phyloP scores from a whole-genome alignment of 2,797 vertebrate species.

The Trematomus bernacchii region DNA sequence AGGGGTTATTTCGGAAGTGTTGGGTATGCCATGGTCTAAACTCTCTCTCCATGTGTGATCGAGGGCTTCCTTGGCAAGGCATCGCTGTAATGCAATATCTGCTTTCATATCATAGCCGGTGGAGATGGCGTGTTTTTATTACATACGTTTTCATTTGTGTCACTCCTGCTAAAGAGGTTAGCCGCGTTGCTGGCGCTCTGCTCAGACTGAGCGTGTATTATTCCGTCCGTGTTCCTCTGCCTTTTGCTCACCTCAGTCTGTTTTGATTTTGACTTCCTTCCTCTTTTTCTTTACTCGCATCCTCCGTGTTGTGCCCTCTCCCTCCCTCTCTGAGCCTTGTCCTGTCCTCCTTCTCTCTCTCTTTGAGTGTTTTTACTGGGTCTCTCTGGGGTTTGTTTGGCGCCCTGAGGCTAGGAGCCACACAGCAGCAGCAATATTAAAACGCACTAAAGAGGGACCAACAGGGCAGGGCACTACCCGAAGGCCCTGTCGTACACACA shows the following conservation, averaged over 20 bases:
- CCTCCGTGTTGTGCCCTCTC: conserved; percentile 6
- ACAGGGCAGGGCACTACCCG: conserved; percentile 60
- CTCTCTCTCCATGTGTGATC: conserved; percentile 33
- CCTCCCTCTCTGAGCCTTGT: conserved; percentile 18
- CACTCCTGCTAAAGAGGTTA: conserved; percentile 75
- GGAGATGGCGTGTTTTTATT: conserved; percentile 73
- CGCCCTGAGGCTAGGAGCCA: conserved; percentile 71
- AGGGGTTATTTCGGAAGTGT: conserved; percentile 50
- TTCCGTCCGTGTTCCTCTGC: conserved; percentile 8
- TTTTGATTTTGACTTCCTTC: conserved; percentile 3
- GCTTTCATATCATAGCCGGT: conserved; percentile 66
- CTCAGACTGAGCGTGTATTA: conserved; percentile 3
- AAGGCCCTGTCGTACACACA: conserved; percentile 50
- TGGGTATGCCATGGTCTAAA: conserved; percentile 8
- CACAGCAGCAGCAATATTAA: conserved; percentile 79
- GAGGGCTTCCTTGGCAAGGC: conserved; percentile 56
- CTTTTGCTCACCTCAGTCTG: background rate
- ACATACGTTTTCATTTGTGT: conserved; percentile 80
- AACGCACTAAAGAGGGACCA: conserved; percentile 80
- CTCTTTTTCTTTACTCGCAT: conserved; percentile 14
- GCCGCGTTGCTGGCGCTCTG: conserved; percentile 25
- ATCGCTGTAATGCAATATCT: conserved; percentile 68
- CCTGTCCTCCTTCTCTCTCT: conserved; percentile 17
- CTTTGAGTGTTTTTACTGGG: conserved; percentile 44
- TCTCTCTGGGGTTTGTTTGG: conserved; percentile 59